Conservation (phyloP, 2,797 vertebrate genomes). For the Allobates femoralis region DNA sequence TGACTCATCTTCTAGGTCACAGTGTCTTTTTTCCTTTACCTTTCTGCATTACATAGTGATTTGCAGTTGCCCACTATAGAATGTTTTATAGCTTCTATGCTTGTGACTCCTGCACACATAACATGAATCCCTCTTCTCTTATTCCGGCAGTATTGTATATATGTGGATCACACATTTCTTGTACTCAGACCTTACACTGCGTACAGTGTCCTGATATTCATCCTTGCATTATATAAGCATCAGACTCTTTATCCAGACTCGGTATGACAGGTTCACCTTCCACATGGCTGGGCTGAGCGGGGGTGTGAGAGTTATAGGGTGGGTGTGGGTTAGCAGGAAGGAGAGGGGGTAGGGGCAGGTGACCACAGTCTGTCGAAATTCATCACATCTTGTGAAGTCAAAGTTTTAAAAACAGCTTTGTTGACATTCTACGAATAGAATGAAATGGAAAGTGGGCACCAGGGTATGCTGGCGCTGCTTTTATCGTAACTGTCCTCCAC, state of each 20-base stretch:
- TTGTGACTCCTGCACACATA: neutral
- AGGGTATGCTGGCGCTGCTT: neutral
- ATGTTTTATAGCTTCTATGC: neutral
- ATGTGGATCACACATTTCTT: neutral
- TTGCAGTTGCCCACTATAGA: neutral
- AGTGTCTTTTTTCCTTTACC: no score
- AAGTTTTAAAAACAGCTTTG: constrained; percentile 9
- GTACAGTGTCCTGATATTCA: constrained; percentile 38
- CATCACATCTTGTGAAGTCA: constrained; percentile 42
- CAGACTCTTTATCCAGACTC: constrained; percentile 58
- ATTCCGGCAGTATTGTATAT: neutral
- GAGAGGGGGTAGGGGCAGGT: constrained; percentile 42
- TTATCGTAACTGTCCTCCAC: neutral
- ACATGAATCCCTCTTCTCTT: neutral
- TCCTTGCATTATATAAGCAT: constrained; percentile 56
- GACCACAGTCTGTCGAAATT: constrained; percentile 49
- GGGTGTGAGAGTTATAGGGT: constrained; percentile 54
- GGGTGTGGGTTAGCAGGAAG: constrained; percentile 42
- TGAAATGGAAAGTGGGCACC: constrained; percentile 9
- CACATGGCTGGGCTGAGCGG: constrained; percentile 56
- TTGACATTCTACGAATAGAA: constrained; percentile 12
- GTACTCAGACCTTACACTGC: neutral
- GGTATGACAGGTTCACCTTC: constrained; percentile 54
- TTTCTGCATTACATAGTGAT: no score
- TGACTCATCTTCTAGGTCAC: no score